Base-by-base conservation (phyloP, 2,888 invertebrate species). In the Nemurella pictetii region DNA sequence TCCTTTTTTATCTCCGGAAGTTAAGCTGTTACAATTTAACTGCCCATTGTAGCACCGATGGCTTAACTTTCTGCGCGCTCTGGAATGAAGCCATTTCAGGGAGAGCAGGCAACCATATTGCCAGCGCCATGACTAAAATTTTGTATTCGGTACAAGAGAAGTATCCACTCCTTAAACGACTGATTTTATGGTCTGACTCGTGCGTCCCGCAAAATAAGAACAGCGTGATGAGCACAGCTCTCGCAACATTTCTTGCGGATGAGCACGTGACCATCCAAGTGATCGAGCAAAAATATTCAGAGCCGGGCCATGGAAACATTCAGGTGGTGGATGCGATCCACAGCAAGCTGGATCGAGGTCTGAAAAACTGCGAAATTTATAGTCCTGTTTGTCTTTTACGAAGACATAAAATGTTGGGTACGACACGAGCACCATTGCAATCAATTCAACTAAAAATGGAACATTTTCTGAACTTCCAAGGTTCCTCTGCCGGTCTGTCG, bases 401-500 rank as follows among this genome's bases (percentile, higher is more conserved):
- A 29, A 3, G 30, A 9, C 26, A 30, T 3, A 80, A n/a, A 5
- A 7, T 3, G 28, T 28, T 30, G 29, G 15, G 15, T 15, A 15
- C 77, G 9, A 7, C n/a, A 5, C 29, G 26, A 9, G 80, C 32
- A 15, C 30, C 80, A 1, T 80, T 80, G 26, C 27, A 80, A 29
- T n/a, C 30, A 15, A 80, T 80, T 15, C 80, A 80, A n/a, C 7
- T 80, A 15, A 29, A n/a, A 32, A n/a, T 15, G 15, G 15, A 15
- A 28, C 28, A 30, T 35, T 80, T 80, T n/a, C 88, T 92, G 95
- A 86, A 96, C 96, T 88, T n/a, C n/a, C 80, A 80, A 32, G 80
- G 2, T 30, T 29, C 80, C 27, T 12, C 30, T n/a, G 9, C 30
- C 1, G 80, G 80, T 12, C 35, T 80, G 1, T 9, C 12, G 12